phyloP scores from a whole-genome alignment of 2,113 vertebrate genomes.

The Micronisus gabar region DNA sequence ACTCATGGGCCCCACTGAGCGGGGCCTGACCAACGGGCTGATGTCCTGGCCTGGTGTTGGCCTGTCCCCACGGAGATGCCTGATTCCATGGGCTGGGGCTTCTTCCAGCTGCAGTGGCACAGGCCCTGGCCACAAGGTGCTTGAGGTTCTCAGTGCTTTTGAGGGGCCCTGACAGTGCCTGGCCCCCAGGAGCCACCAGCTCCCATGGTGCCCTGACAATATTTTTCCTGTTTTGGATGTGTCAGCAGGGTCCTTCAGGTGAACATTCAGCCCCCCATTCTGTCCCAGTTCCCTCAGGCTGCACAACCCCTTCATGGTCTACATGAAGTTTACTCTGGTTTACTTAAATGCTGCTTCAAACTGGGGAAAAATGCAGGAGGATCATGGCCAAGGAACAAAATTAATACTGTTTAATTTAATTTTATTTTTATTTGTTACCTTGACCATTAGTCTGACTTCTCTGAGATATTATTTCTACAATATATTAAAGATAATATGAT shows the following conservation, averaged over 20 bases:
- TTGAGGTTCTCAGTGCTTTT: not conserved
- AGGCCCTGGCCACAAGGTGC: not conserved
- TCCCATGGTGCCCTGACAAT: not conserved
- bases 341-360: not conserved
- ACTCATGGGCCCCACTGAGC: not conserved
- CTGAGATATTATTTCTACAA: not conserved
- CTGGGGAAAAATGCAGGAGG: not conserved
- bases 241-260: not conserved
- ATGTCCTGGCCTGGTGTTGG: not conserved
- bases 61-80: not conserved
- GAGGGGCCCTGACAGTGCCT: no score
- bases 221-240: not conserved
- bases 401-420: not conserved
- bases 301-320: not conserved
- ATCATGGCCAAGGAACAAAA: not conserved
- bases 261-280: not conserved
- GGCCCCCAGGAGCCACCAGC: not conserved
- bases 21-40: not conserved
- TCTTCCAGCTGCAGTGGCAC: not conserved
- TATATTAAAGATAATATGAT: not conserved
- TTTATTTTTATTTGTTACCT: not conserved
- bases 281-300: not conserved
- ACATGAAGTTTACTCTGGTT: not conserved
- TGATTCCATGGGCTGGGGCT: not conserved
- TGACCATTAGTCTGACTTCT: not conserved